phyloP scores from a whole-genome alignment of 2,113 vertebrate species.

The Heterotis niloticus region DNA sequence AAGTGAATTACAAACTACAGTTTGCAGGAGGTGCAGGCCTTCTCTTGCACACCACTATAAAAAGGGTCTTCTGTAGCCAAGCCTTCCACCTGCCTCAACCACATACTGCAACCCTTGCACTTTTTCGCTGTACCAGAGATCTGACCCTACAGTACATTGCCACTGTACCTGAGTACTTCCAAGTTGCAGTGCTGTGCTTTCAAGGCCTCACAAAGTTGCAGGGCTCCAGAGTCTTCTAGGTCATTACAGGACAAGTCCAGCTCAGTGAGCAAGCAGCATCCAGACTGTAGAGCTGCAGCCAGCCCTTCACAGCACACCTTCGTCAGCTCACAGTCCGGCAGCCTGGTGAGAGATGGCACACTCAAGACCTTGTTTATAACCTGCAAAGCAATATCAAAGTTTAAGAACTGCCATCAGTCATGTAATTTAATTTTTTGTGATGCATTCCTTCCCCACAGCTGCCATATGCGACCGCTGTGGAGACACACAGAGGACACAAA shows the following conservation, averaged over 20 bases:
- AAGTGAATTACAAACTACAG: not conserved
- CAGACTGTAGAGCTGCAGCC: constrained; percentile 47
- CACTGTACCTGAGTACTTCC: constrained; percentile 46
- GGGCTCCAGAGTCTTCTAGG: constrained; percentile 53
- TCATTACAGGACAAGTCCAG: constrained; percentile 58
- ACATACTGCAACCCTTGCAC: no score
- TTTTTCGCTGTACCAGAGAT: no score
- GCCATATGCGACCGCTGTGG: no score
- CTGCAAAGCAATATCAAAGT: no score
- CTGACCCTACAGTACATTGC: not conserved
- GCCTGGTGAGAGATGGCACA: constrained; percentile 36
- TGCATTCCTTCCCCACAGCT: no score
- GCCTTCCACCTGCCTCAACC: not conserved
- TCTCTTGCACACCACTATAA: not conserved
- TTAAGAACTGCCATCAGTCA: no score
- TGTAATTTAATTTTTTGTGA: no score
- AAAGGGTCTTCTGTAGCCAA: not conserved
- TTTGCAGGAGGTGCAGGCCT: not conserved
- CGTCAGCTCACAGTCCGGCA: constrained; percentile 42
- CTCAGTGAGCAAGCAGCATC: constrained; percentile 49
- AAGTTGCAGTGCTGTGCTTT: constrained; percentile 38
- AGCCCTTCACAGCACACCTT: constrained; percentile 47
- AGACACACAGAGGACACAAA: no score
- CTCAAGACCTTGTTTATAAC: not conserved
- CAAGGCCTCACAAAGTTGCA: constrained; percentile 54